A percentile compares a stretch with the other conserved stretches of the same genome.
Evolutionary conservation across 2,113 vertebrate species (phyloP).

Genomic region (Oceanites oceanicus): DNA sequence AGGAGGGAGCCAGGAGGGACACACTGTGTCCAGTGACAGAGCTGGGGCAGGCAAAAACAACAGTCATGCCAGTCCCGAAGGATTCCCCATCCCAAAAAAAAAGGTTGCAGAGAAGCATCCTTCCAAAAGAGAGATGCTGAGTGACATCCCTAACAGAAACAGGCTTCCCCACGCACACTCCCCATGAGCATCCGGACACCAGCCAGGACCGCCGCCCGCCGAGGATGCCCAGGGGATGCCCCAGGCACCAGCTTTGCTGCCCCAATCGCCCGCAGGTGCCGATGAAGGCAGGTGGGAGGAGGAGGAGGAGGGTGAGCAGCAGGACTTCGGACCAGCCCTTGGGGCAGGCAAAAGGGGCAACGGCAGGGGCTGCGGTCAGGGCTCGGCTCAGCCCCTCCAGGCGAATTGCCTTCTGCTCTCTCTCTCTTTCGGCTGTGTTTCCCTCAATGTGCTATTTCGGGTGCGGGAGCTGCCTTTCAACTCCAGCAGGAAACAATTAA

Average conservation of each 20-base stretch:
- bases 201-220: neutral
- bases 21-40: accelerated
- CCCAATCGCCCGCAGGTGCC: accelerated
- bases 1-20: neutral
- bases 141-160: neutral
- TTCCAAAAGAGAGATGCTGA: neutral
- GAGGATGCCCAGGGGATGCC: neutral
- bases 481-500: slow-evolving; percentile 65
- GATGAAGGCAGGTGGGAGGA: neutral
- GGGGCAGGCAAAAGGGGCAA: neutral
- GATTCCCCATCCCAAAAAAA: neutral
- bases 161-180: neutral
- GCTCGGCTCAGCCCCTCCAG: neutral
- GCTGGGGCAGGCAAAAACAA: neutral
- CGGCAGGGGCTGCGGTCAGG: neutral
- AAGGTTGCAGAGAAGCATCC: neutral
- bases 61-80: neutral
- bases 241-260: neutral
- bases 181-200: accelerated
- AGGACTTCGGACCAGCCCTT: neutral
- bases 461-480: slow-evolving; percentile 42
- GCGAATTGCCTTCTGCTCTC: neutral
- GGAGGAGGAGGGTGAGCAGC: neutral
- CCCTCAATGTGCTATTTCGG: neutral
- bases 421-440: neutral